These are phyloP conservation scores for Lathamus discolor DNA, from an alignment of 2,113 vertebrate genomes.

Conservation along the genomic window DNA sequence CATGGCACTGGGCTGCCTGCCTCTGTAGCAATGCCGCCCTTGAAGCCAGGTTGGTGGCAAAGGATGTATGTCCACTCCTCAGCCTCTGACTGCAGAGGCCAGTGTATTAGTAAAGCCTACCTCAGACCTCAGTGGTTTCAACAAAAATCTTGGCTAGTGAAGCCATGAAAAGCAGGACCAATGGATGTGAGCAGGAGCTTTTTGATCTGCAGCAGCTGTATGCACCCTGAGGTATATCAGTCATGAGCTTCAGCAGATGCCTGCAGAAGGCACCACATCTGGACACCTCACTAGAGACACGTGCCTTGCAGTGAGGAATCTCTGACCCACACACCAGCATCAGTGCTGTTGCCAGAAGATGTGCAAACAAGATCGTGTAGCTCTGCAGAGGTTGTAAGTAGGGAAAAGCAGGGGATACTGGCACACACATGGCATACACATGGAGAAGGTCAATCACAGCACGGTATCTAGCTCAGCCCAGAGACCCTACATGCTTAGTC, in stretches of 20 bases:
- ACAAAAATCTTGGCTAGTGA: neutral
- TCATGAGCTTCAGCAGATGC: neutral
- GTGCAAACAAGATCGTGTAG: neutral
- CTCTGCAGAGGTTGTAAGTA: neutral
- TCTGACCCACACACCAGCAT: neutral
- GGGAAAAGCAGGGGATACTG: neutral
- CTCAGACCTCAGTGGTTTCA: neutral
- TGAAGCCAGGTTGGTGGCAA: neutral
- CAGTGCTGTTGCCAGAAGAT: neutral
- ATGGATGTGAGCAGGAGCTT: neutral
- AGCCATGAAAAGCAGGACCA: neutral
- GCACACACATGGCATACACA: neutral
- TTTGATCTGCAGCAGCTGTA: neutral
- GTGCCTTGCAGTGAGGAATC: neutral
- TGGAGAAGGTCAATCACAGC: neutral
- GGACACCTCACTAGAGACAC: neutral
- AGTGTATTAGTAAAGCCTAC: neutral
- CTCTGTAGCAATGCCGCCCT: neutral
- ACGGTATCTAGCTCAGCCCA: neutral
- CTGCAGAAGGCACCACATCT: neutral
- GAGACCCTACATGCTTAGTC: neutral
- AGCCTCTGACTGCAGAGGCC: neutral
- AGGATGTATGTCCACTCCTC: neutral
- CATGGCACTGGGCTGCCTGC: neutral
- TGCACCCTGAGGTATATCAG: neutral